Evolutionary conservation across 2,888 invertebrate species (phyloP), one percentile per base, ranked within the genome.

Genomic region (Eristalinus sepulchralis): DNA sequence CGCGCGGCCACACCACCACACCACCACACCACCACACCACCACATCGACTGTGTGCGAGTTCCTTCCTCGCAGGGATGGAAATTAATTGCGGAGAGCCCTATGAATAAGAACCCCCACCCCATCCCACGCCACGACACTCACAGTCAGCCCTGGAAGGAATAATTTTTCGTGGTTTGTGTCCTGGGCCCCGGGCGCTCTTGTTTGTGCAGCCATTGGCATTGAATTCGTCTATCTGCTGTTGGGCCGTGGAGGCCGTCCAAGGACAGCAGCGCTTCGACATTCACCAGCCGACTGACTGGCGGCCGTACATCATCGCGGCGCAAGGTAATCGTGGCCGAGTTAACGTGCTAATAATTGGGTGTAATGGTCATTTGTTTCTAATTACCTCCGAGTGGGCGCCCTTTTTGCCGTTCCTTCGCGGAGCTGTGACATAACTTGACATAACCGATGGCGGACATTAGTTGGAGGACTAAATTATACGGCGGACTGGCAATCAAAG

Each of bases 331-430:
- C 62, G 47, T 47, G 53, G 63, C 17, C 77, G 53, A 66, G 34
- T 72, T 81, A 85, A 85, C 81, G 76, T 68, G 84, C 72, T 81
- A 77, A 81, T 85, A 85, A 85, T 85, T 81, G 81, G 67, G 63
- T 77, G 59, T 73, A 77, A 77, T 85, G 84, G 81, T 72, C 81
- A 72, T 81, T 85, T 67, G 67, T 63, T 59, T 75, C 9, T 62
- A 75, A 84, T 84, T 71, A 80, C 66, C 75, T 75, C 63, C 17
- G 57, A 47, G n/a, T 39, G 13, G 36, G 10, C 36, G 59, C 1
- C 24, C 11, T 57, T 47, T 55, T 60, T 27, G 47, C 47, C 17
- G 5, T 27, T 6, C 9, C 24, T 24, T 22, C 17, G 10, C 9
- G 55, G 31, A 27, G n/a, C 20, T 33, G 13, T 24, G 8, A 36